Evolutionary conservation across 2,113 vertebrate genomes (phyloP).

Genomic region (Calidris pugnax): DNA sequence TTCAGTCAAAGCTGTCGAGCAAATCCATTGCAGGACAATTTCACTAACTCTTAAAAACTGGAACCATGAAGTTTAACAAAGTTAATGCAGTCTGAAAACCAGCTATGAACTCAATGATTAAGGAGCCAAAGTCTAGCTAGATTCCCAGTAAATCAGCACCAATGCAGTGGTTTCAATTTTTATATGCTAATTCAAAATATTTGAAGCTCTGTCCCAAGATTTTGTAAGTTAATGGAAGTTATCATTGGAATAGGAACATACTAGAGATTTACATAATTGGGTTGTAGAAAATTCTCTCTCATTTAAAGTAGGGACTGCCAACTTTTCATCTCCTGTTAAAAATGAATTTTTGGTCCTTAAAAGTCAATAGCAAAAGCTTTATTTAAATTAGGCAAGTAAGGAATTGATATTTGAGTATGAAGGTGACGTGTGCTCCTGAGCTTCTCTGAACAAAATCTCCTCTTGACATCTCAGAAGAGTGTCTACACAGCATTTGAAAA

Average conservation of each 20-base stretch:
- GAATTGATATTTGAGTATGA: neutral
- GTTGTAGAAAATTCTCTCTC: neutral
- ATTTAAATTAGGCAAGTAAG: neutral
- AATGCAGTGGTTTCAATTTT: neutral
- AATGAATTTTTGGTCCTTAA: neutral
- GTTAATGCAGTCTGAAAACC: neutral
- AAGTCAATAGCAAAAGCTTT: neutral
- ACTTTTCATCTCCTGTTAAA: neutral
- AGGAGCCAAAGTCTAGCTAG: neutral
- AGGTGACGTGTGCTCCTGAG: neutral
- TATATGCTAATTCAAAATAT: neutral
- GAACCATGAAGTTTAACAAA: neutral
- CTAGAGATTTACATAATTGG: neutral
- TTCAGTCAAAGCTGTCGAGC: neutral
- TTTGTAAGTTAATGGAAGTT: neutral
- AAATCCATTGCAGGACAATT: neutral
- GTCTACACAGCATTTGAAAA: neutral
- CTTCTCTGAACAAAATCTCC: neutral
- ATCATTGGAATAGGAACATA: neutral
- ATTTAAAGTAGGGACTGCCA: neutral
- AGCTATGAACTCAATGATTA: neutral
- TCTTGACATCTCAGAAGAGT: neutral
- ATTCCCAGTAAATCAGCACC: neutral
- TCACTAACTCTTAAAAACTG: neutral
- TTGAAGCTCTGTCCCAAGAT: fast-evolving